A percentile compares a stretch with the other conserved stretches of the same genome.
These are phyloP conservation scores for Venustaconcha ellipsiformis DNA, from an alignment of 1,140 invertebrate species.

Conservation along the genomic window DNA sequence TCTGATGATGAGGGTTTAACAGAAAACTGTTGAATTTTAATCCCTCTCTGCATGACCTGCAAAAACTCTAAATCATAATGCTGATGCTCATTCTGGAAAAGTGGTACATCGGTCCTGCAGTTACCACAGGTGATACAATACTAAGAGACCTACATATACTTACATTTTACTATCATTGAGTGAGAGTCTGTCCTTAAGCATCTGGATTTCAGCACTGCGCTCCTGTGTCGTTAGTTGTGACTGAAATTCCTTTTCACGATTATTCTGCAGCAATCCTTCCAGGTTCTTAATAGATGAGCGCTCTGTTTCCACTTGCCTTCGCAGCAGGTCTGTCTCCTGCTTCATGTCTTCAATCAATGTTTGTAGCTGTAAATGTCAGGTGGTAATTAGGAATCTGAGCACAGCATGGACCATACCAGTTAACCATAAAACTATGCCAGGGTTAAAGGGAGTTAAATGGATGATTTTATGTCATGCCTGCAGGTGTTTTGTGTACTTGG, in stretches of 20 bases:
- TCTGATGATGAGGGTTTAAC: too few relatives aligned
- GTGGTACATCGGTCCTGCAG: too few relatives aligned
- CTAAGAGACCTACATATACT: conserved; percentile 21
- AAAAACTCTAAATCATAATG: too few relatives aligned
- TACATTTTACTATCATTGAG: conserved; percentile 69
- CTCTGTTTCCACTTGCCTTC: conserved; percentile 60
- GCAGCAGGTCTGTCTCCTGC: conserved; percentile 61
- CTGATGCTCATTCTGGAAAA: too few relatives aligned
- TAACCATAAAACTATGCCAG: background rate
- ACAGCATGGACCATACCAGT: background rate
- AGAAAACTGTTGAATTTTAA: too few relatives aligned
- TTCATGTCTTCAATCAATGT: conserved; percentile 59
- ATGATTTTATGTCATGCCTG: background rate
- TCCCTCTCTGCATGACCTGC: too few relatives aligned
- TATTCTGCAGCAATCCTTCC: conserved; percentile 64
- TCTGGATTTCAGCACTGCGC: conserved; percentile 66
- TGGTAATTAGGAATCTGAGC: background rate
- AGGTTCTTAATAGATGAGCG: conserved; percentile 59
- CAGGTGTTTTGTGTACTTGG: too few relatives aligned
- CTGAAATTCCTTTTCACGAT: conserved; percentile 68
- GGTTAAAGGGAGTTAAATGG: background rate
- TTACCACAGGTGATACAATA: too few relatives aligned
- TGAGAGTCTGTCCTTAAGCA: conserved; percentile 66
- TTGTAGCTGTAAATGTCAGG: conserved; percentile 48
- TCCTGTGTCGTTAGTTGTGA: conserved; percentile 64